Conservation (phyloP, 2,797 vertebrate species). For the Mormyrus hasselquistii region DNA sequence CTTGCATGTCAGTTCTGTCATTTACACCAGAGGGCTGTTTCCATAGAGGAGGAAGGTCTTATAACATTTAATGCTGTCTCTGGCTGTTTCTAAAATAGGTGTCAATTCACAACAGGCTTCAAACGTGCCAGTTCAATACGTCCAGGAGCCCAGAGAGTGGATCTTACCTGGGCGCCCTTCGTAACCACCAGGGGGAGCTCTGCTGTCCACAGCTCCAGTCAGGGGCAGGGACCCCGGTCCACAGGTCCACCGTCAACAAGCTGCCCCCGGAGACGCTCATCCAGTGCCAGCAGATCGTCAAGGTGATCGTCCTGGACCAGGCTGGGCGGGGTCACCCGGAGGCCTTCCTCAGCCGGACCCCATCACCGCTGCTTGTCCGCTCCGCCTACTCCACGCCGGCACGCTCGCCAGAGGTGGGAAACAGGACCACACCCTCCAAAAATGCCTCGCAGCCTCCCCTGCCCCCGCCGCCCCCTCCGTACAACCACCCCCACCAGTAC, state of each 20-base stretch:
- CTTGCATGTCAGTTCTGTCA: constrained; percentile 55
- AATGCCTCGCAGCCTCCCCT: constrained; percentile 81
- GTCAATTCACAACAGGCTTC: constrained; percentile 99
- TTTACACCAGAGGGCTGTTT: constrained; percentile 47
- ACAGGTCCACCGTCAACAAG: constrained; percentile 63
- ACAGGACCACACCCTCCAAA: constrained; percentile 50
- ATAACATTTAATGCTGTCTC: constrained; percentile 99
- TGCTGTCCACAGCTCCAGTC: constrained; percentile 55
- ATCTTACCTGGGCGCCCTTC: constrained; percentile 66
- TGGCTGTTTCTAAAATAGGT: constrained; percentile 99
- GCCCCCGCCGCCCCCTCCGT: constrained; percentile 89
- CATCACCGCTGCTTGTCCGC: constrained; percentile 42
- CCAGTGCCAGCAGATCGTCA: constrained; percentile 98
- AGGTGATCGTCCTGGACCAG: constrained; percentile 94
- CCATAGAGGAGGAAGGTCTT: constrained; percentile 79
- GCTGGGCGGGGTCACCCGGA: constrained; percentile 80
- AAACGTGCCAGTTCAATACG: constrained; percentile 93
- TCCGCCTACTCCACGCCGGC: constrained; percentile 73
- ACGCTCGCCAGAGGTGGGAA: constrained; percentile 55
- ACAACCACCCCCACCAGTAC: constrained; percentile 89
- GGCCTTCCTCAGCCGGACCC: constrained; percentile 85
- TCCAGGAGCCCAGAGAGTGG: constrained; percentile 79
- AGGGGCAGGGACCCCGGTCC: constrained; percentile 60
- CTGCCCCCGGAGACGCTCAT: constrained; percentile 82
- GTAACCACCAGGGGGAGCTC: constrained; percentile 70